Percentiles rank a stretch among this genome's conserved stretches.
Evolutionary conservation across 2,113 vertebrate genomes (phyloP).

Genomic region (Phycodurus eques): DNA sequence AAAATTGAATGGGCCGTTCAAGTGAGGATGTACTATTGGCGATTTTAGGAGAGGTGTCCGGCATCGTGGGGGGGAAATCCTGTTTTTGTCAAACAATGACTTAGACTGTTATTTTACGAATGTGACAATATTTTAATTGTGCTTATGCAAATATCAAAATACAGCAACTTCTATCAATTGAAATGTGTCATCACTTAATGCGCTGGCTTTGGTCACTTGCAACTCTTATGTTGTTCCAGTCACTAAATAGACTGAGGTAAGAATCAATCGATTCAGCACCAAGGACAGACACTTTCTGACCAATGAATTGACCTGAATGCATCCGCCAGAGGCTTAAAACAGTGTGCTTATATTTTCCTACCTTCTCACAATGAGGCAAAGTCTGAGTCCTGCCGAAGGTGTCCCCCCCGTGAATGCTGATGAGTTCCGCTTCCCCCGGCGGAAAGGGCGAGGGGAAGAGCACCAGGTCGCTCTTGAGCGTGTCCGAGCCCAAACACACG

Average conservation of each 20-base stretch:
- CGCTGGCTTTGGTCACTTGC: background rate
- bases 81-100: too few species aligned
- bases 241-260: background rate
- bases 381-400: slow-evolving; percentile 9
- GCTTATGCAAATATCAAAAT: too few species aligned
- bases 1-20: too few species aligned
- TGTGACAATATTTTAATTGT: too few species aligned
- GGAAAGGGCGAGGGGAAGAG: slow-evolving; percentile 1
- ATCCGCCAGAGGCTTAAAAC: too few species aligned
- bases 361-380: background rate
- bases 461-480: slow-evolving; percentile 12
- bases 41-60: too few species aligned
- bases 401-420: slow-evolving; percentile 1
- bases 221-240: too few species aligned
- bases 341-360: background rate
- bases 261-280: background rate
- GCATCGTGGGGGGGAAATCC: too few species aligned
- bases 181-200: too few species aligned
- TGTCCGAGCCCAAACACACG: slow-evolving; percentile 15
- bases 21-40: too few species aligned
- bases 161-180: too few species aligned
- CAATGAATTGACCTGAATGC: background rate
- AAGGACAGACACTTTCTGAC: background rate
- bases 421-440: background rate
- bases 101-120: too few species aligned